phyloP scores from a whole-genome alignment of 2,888 invertebrate species.

The Sialis lutaria region DNA sequence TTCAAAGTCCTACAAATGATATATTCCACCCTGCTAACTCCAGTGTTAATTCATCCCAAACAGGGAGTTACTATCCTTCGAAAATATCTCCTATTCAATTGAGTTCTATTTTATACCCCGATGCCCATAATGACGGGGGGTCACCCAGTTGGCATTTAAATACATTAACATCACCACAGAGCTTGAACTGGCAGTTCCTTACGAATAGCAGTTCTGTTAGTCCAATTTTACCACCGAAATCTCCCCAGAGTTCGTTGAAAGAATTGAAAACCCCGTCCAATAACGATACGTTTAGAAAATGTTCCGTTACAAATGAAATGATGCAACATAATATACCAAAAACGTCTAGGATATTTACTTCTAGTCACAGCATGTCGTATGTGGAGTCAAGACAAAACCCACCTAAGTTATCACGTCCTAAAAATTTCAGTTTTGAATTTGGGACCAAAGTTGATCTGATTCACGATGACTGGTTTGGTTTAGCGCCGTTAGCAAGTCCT shows the following conservation, averaged over 20 bases:
- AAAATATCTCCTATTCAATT: constrained; percentile 17
- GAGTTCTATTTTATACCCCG: constrained; percentile 9
- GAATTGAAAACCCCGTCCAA: neutral
- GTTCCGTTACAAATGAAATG: neutral
- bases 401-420: constrained; percentile 6
- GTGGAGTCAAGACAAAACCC: constrained; percentile 4
- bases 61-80: constrained; percentile 22
- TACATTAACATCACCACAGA: constrained; percentile 4
- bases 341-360: neutral
- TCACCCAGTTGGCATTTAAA: constrained; percentile 4
- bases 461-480: constrained; percentile 46
- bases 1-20: constrained; percentile 30
- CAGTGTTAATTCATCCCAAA: constrained; percentile 21
- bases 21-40: constrained; percentile 6
- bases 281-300: neutral
- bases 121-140: neutral
- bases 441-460: constrained; percentile 28
- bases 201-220: neutral
- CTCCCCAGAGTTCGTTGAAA: neutral
- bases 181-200: neutral
- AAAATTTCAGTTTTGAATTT: constrained; percentile 15
- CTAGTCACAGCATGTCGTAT: neutral
- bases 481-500: constrained; percentile 66
- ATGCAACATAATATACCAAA: neutral
- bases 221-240: neutral